These are phyloP conservation scores for Carettochelys insculpta DNA, from an alignment of 2,113 vertebrate genomes.

Conservation along the genomic window DNA sequence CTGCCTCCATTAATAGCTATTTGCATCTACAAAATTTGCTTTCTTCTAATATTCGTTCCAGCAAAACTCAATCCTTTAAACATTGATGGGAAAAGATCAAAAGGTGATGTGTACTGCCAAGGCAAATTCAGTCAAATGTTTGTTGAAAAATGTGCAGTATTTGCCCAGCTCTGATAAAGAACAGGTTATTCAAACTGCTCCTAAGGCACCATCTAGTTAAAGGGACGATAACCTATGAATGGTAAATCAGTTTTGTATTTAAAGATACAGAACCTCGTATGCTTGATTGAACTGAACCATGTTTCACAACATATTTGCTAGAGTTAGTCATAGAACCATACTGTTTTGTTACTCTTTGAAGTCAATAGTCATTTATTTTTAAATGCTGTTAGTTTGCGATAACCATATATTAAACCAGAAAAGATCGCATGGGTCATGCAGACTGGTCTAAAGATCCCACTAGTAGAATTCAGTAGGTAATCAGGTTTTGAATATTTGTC, in stretches of 20 bases:
- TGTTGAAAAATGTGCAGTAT: conserved; percentile 21
- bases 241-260: neutral
- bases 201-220: neutral
- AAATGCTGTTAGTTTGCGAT: neutral
- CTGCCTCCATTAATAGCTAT: conserved; percentile 15
- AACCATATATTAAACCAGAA: neutral
- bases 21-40: conserved; percentile 53
- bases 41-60: conserved; percentile 17
- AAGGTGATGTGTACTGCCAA: neutral
- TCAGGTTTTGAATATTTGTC: neutral
- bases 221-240: neutral
- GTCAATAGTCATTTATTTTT: neutral
- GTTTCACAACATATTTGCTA: neutral
- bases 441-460: neutral
- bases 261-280: neutral
- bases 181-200: conserved; percentile 27
- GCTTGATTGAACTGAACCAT: neutral
- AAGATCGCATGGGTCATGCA: neutral
- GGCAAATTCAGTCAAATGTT: conserved; percentile 41
- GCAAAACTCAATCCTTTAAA: conserved; percentile 51
- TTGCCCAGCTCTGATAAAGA: conserved; percentile 45
- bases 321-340: neutral
- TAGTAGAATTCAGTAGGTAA: neutral
- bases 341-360: neutral
- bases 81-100: conserved; percentile 27